These are phyloP conservation scores for Galerucella calmariensis DNA, from an alignment of 2,888 invertebrate species.

Conservation along the genomic window DNA sequence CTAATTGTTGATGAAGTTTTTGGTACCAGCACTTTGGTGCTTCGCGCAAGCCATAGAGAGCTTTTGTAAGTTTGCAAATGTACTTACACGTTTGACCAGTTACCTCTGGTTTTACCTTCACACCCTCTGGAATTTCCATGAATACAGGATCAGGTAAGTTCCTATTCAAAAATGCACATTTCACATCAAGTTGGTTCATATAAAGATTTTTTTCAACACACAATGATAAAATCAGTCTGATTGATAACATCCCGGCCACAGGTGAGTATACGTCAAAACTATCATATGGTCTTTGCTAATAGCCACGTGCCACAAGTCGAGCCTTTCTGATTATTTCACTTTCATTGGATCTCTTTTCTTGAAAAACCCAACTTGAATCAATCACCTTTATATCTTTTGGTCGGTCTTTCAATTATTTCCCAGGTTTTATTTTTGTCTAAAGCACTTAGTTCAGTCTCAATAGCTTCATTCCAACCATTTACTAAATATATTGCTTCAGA, in stretches of 20 bases:
- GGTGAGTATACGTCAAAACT: neutral
- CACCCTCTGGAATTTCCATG: constrained; percentile 31
- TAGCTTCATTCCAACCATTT: neutral
- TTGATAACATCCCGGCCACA: neutral
- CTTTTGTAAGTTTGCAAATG: constrained; percentile 31
- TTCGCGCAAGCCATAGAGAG: constrained; percentile 31
- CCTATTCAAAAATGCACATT: constrained; percentile 29
- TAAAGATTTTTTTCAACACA: constrained; percentile 19
- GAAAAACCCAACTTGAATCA: constrained; percentile 34
- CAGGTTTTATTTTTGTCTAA: constrained; percentile 33
- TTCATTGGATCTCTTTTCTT: constrained; percentile 18
- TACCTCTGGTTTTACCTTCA: constrained; percentile 3
- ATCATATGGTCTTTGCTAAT: neutral
- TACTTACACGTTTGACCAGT: neutral
- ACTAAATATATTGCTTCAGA: constrained; percentile 31
- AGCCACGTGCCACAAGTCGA: neutral
- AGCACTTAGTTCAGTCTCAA: constrained; percentile 26
- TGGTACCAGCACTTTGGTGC: constrained; percentile 22
- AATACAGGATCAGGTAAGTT: constrained; percentile 25
- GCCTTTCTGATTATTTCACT: neutral
- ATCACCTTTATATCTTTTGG: constrained; percentile 20
- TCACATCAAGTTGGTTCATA: constrained; percentile 28
- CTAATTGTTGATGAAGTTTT: constrained; percentile 17
- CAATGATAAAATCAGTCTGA: constrained; percentile 16
- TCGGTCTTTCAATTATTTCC: constrained; percentile 23